Evolutionary conservation across 2,797 vertebrate genomes (phyloP).

Genomic region (Vultur gryphus): DNA sequence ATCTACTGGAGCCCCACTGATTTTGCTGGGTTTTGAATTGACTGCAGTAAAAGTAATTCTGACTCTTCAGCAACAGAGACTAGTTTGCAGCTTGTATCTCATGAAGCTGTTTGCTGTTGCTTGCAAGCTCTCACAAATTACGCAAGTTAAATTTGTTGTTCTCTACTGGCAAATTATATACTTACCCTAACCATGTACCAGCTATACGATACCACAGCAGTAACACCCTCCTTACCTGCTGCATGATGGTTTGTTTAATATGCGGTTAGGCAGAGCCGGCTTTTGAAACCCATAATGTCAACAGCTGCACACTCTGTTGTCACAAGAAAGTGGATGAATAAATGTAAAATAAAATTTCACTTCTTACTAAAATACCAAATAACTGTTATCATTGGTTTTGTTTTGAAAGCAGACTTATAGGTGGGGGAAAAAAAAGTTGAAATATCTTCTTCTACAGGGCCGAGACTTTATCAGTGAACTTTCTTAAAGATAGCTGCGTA

Average conservation of each 20-base stretch:
- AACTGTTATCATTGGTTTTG: neutral
- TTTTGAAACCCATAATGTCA: neutral
- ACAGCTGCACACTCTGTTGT: neutral
- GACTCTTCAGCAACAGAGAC: neutral
- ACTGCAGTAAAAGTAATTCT: neutral
- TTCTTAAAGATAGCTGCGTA: neutral
- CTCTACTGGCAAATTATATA: neutral
- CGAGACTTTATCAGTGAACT: neutral
- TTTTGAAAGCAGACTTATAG: neutral
- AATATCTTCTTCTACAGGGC: neutral
- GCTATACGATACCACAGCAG: neutral
- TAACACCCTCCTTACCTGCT: neutral
- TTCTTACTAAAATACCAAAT: neutral
- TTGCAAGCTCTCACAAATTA: neutral
- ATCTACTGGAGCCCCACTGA: neutral
- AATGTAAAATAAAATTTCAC: neutral
- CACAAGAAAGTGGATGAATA: neutral
- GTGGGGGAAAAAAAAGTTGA: fast-evolving
- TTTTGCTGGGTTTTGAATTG: neutral
- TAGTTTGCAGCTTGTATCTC: neutral
- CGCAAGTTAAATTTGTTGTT: neutral
- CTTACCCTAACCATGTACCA: neutral
- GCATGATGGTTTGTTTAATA: neutral
- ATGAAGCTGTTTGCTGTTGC: neutral
- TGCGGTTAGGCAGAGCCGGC: neutral